Evolutionary conservation across 2,888 invertebrate species (phyloP), one percentile per base, ranked within the genome.

Genomic region (Tachystola acroxantha): DNA sequence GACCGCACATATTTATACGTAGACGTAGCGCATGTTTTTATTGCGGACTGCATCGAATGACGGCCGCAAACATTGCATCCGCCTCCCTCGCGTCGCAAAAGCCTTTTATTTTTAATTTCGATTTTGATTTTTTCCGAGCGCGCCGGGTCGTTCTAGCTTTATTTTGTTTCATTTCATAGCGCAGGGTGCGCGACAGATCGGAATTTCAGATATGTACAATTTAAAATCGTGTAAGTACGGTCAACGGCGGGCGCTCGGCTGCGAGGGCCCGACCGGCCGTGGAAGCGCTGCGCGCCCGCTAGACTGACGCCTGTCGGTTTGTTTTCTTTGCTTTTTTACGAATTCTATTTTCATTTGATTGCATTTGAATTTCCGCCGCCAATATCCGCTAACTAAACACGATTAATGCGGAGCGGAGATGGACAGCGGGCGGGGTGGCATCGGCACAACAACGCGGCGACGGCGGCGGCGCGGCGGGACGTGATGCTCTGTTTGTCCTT

Each of bases 371-470:
- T 86, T 87, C 80, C 82, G 72, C 79, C 81, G 82, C 81, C 86
- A 78, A 88, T 88, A 88, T 86, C 85, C 82, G 80, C 81, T 87
- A 85, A 86, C 87, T 87, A 88, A 87, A 88, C 88, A 88, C 86
- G 87, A 88, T 87, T 88, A 88, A 86, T 87, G 85, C 75, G 77
- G 73, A 64, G 73, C 66, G 75, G 66, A 76, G 81, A 82, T 75
- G 82, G 84, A 84, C 81, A 78, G 82, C 76, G 73, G 76, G 71
- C 64, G 72, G 68, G 57, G 57, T 52, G 61, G 54, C 46, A 51
- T 51, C 46, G 42, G 35, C n/a, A n/a, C n/a, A n/a, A n/a, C n/a
- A n/a, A n/a, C n/a, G n/a, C n/a, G n/a, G n/a, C n/a, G 16, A 11
- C 27, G 36, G n/a, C 41, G 51, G 52, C 46, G 46, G 51, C 56